These are phyloP conservation scores for Siniperca obscura DNA, from an alignment of 2,797 vertebrate species.

Conservation along the genomic window DNA sequence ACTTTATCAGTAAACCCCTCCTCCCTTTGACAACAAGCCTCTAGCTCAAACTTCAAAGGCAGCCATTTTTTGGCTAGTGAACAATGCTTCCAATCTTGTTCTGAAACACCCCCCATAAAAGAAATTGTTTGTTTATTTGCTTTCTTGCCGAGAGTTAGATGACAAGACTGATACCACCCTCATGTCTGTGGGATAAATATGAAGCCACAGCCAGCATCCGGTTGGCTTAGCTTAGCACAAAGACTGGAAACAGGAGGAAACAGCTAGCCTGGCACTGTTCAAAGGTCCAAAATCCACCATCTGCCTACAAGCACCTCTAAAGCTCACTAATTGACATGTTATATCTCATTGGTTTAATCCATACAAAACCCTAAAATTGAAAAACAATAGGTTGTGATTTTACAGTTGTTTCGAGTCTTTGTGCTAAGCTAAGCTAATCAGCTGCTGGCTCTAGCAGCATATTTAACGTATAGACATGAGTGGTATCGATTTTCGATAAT, in stretches of 20 bases:
- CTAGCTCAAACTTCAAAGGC: background rate
- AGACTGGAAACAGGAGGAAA: background rate
- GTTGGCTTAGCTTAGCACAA: conserved; percentile 22
- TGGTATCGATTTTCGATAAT: background rate
- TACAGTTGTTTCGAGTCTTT: conserved; percentile 6
- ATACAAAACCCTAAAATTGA: background rate
- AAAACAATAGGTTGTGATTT: background rate
- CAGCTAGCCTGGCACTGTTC: background rate
- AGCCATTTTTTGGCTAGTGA: background rate
- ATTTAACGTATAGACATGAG: background rate
- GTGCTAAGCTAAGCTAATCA: conserved; percentile 11
- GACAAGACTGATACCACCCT: background rate
- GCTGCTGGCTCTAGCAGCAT: background rate
- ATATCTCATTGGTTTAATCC: background rate
- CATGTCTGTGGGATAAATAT: background rate
- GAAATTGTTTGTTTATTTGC: background rate
- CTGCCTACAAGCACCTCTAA: background rate
- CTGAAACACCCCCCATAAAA: background rate
- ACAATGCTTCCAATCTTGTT: background rate
- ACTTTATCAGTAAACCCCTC: background rate
- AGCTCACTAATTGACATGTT: background rate
- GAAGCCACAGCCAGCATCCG: background rate
- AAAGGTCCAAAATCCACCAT: background rate
- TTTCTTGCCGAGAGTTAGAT: background rate
- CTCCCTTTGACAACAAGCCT: background rate